phyloP scores from a whole-genome alignment of 2,797 vertebrate genomes.

The Enteromius anoplus region DNA sequence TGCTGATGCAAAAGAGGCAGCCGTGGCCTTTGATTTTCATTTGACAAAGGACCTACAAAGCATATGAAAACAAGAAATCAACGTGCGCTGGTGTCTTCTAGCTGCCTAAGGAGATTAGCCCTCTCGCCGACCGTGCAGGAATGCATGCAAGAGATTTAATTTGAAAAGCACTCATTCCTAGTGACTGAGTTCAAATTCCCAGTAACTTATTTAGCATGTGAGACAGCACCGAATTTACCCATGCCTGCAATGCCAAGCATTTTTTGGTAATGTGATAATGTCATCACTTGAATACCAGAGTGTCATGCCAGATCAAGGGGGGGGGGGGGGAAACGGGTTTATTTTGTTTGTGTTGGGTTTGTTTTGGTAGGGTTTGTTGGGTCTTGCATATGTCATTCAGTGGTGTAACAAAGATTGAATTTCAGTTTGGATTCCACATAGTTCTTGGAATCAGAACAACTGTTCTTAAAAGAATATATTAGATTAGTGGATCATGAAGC shows the following conservation, averaged over 20 bases:
- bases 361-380: constrained; percentile 11
- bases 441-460: not conserved
- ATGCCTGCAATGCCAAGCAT: constrained; percentile 23
- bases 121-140: constrained; percentile 46
- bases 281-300: constrained; percentile 31
- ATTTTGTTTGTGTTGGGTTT: constrained; percentile 3
- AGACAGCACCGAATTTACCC: constrained; percentile 37
- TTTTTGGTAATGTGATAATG: constrained; percentile 48
- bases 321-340: not conserved
- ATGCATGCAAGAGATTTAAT: constrained; percentile 42
- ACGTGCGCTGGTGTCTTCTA: constrained; percentile 53
- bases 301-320: constrained; percentile 23
- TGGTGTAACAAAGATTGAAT: not conserved
- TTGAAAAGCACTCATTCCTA: constrained; percentile 40
- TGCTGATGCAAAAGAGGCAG: constrained; percentile 1
- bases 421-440: constrained; percentile 2
- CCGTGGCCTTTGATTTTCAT: constrained; percentile 36
- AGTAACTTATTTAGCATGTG: constrained; percentile 27
- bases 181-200: constrained; percentile 24
- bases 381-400: not conserved
- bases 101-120: constrained; percentile 52
- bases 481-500: constrained; percentile 20
- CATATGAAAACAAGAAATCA: constrained; percentile 55
- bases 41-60: constrained; percentile 46
- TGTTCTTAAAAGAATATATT: not conserved